Conservation (phyloP, 2,113 vertebrate species). For the Phyllopteryx taeniolatus region DNA sequence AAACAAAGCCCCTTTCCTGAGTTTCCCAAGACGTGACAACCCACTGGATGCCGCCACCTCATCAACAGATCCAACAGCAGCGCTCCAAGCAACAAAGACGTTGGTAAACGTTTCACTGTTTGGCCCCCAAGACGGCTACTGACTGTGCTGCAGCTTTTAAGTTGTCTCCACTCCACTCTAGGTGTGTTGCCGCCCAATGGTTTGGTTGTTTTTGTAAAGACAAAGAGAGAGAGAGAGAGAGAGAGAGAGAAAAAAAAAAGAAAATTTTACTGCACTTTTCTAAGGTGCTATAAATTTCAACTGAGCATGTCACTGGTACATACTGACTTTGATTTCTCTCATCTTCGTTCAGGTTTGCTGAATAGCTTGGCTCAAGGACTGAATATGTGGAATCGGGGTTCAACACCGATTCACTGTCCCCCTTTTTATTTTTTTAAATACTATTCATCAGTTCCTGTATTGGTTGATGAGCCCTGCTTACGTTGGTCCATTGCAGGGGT, state of each 20-base stretch:
- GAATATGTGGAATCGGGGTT: background rate
- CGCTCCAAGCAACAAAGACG: constrained; percentile 12
- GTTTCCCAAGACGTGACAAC: constrained; percentile 7
- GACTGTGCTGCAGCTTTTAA: constrained; percentile 23
- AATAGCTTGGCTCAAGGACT: constrained; percentile 37
- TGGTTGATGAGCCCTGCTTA: background rate
- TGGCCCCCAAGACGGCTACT: constrained; percentile 10
- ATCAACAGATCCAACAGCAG: background rate
- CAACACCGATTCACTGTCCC: background rate
- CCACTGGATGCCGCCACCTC: constrained; percentile 3
- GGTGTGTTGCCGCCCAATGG: constrained; percentile 31
- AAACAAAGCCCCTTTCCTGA: background rate
- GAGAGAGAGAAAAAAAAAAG: background rate
- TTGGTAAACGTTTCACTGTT: background rate
- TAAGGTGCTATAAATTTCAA: constrained; percentile 9
- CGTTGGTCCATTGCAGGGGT: background rate
- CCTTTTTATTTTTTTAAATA: background rate
- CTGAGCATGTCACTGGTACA: constrained; percentile 51
- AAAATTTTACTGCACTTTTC: constrained; percentile 12
- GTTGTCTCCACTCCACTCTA: constrained; percentile 25
- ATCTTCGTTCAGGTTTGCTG: constrained; percentile 25
- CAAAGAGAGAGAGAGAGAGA: too few species aligned
- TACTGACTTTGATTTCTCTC: constrained; percentile 34
- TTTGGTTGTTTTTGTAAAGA: background rate
- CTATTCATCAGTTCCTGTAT: background rate